phyloP scores from a whole-genome alignment of 1,140 invertebrate genomes.

The Pogonognathellus flavescens region DNA sequence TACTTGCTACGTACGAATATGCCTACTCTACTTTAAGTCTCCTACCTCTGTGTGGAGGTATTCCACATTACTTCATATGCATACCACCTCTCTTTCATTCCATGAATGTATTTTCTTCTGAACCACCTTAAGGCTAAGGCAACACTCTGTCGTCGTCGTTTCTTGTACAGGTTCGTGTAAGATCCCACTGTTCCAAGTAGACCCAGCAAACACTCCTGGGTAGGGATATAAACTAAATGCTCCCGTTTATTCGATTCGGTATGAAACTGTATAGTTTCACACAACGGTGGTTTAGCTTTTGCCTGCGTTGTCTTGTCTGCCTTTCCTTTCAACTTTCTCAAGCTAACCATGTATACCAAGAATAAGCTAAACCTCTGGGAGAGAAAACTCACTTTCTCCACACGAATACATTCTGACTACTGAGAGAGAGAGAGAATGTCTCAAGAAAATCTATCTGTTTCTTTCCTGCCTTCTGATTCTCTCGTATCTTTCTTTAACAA shows the following conservation, averaged over 20 bases:
- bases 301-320: neutral
- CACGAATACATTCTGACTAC: neutral
- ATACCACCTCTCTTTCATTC: no score
- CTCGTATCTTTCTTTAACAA: neutral
- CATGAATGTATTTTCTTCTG: no score
- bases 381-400: neutral
- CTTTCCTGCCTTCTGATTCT: neutral
- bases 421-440: no score
- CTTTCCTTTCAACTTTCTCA: conserved; percentile 19
- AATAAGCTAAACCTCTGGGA: conserved; percentile 7
- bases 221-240: conserved; percentile 6
- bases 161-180: neutral
- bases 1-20: neutral
- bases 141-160: neutral
- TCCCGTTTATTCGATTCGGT: neutral
- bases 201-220: no score
- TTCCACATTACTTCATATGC: no score
- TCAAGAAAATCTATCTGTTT: neutral
- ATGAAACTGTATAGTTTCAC: neutral
- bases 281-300: neutral
- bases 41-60: no score
- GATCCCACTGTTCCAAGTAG: no score
- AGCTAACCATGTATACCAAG: neutral
- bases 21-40: neutral
- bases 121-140: neutral